Percentiles rank a stretch among this genome's conserved stretches.
These are phyloP conservation scores for Petromus typicus DNA, from an alignment of 2,113 vertebrate species.

Conservation along the genomic window DNA sequence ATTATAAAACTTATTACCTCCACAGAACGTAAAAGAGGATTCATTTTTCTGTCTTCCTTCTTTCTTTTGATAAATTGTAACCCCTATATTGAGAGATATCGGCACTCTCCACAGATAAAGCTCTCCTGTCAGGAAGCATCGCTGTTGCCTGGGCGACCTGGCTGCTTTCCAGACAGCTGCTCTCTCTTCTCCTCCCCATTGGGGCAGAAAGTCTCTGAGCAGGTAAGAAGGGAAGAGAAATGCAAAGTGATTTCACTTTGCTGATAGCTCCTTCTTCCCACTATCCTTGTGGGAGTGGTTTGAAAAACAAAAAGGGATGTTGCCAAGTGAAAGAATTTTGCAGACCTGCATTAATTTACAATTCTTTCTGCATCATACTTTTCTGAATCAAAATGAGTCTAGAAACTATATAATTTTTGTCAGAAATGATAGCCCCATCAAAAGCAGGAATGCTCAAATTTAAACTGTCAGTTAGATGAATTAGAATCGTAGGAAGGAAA, in stretches of 20 bases:
- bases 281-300: background rate
- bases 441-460: background rate
- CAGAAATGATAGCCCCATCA: background rate
- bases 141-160: background rate
- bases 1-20: background rate
- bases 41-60: background rate
- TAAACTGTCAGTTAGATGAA: background rate
- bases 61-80: slow-evolving; percentile 35
- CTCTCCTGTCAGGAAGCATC: background rate
- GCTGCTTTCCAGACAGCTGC: background rate
- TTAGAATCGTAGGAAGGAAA: background rate
- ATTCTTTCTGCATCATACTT: background rate
- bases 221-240: background rate
- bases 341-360: background rate
- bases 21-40: background rate
- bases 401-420: background rate
- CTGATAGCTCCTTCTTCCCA: background rate
- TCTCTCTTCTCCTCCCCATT: background rate
- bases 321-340: background rate
- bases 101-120: slow-evolving; percentile 13
- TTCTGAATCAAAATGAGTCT: background rate
- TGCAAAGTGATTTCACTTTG: background rate
- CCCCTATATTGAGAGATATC: background rate
- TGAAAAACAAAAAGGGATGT: background rate
- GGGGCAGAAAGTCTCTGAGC: background rate